Percentiles rank a stretch among this genome's conserved stretches.
Evolutionary conservation across 2,888 invertebrate species (phyloP).

Genomic region (Chaetogeoica ovagalla): DNA sequence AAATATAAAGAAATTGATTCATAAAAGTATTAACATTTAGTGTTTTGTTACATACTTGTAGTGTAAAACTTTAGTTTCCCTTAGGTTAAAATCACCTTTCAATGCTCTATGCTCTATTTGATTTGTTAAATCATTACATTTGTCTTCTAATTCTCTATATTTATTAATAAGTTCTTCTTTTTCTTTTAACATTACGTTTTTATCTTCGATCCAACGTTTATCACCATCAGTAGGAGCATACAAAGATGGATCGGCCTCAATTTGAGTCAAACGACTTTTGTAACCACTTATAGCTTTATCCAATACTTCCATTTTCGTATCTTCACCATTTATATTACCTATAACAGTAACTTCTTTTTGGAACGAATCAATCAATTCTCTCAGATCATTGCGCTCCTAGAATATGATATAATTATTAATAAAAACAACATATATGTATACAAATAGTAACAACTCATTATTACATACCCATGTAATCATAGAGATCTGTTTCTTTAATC

Average conservation of each 20-base stretch:
- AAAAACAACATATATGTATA: background rate
- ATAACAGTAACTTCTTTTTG: slow-evolving; percentile 75
- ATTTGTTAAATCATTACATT: slow-evolving; percentile 68
- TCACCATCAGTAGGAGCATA: slow-evolving; percentile 34
- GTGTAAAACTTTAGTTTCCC: slow-evolving; percentile 59
- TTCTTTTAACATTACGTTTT: slow-evolving; percentile 50
- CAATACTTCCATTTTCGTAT: slow-evolving; percentile 68
- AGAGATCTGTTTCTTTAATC: slow-evolving; percentile 56
- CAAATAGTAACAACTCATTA: background rate
- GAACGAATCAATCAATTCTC: slow-evolving; percentile 77
- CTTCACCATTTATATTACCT: slow-evolving; percentile 51
- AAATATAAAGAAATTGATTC: slow-evolving; percentile 2
- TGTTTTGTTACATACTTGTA: slow-evolving; percentile 57
- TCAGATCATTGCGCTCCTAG: slow-evolving; percentile 77
- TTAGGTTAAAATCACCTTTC: slow-evolving; percentile 64
- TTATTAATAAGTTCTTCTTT: slow-evolving; percentile 60
- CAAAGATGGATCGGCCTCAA: slow-evolving; percentile 57
- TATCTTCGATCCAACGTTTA: slow-evolving; percentile 44
- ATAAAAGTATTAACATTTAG: background rate
- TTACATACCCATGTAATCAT: slow-evolving; percentile 56
- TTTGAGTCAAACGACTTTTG: slow-evolving; percentile 60
- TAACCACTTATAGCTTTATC: slow-evolving; percentile 76
- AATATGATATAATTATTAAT: slow-evolving; percentile 17
- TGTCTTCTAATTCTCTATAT: slow-evolving; percentile 61
- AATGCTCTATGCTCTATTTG: slow-evolving; percentile 69